Evolutionary conservation across 2,797 vertebrate species (phyloP).

Genomic region (Aplochiton taeniatus): DNA sequence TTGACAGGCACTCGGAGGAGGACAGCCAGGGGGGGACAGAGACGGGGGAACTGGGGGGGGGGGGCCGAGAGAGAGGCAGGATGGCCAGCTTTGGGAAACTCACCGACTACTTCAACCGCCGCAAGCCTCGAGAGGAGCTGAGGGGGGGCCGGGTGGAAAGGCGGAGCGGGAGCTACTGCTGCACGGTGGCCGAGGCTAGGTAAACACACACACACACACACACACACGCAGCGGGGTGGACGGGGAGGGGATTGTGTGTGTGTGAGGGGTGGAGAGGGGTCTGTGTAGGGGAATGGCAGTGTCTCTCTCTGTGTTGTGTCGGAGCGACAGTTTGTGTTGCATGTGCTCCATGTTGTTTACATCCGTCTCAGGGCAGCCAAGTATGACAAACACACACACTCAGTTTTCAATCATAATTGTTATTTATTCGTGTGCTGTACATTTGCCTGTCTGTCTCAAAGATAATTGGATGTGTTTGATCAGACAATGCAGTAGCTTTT

Average conservation of each 20-base stretch:
- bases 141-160: slow-evolving; percentile 75
- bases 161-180: slow-evolving; percentile 89
- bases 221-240: too few relatives aligned
- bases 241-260: not conserved
- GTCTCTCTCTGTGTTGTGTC: not conserved
- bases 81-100: slow-evolving; percentile 94
- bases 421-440: too few relatives aligned
- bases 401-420: too few relatives aligned
- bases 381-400: too few relatives aligned
- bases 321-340: not conserved
- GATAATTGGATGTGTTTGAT: too few relatives aligned
- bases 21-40: slow-evolving; percentile 20
- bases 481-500: too few relatives aligned
- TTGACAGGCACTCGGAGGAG: too few relatives aligned
- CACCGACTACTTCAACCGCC: slow-evolving; percentile 90
- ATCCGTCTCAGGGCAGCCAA: too few relatives aligned
- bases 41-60: not conserved
- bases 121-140: slow-evolving; percentile 88
- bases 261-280: not conserved
- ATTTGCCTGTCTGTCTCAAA: too few relatives aligned
- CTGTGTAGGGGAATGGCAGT: not conserved
- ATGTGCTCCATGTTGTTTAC: not conserved
- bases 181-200: slow-evolving; percentile 88
- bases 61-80: slow-evolving; percentile 31
- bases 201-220: slow-evolving; percentile 57